Conservation (phyloP, 30 jellyfish, hydroid and myxozoan genomes). For the Aurelia aurita region DNA sequence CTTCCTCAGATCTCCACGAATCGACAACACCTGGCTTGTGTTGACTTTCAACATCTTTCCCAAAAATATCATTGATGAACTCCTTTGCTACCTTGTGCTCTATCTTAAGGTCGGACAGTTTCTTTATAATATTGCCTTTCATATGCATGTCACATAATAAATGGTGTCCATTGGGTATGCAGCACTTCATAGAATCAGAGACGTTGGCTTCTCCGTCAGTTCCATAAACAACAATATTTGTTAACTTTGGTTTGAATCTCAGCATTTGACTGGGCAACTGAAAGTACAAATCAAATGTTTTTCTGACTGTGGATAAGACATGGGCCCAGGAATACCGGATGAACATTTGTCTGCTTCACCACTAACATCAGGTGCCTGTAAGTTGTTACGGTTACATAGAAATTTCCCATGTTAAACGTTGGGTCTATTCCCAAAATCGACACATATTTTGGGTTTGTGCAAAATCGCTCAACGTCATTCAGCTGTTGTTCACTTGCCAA, state of each 20-base stretch:
- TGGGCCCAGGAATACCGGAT: conserved; percentile 30
- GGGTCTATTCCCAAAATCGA: conserved; percentile 33
- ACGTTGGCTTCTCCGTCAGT: conserved; percentile 18
- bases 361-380: conserved; percentile 18
- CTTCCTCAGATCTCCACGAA: neutral
- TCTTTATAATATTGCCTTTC: conserved; percentile 2
- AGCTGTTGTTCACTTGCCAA: conserved; percentile 20
- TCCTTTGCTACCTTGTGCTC: neutral
- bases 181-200: conserved; percentile 5
- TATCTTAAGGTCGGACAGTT: neutral
- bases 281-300: conserved; percentile 3
- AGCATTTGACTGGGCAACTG: conserved; percentile 11
- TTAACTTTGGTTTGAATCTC: neutral
- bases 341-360: neutral
- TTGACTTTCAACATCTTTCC: neutral
- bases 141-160: conserved; percentile 14
- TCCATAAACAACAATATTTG: neutral
- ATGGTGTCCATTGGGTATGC: conserved; percentile 13
- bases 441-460: conserved; percentile 14
- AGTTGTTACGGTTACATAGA: conserved; percentile 18
- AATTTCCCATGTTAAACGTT: conserved; percentile 29
- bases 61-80: conserved; percentile 12
- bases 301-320: conserved; percentile 14
- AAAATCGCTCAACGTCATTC: conserved; percentile 19
- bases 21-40: conserved; percentile 26